Evolutionary conservation across 2,797 vertebrate genomes (phyloP).

Genomic region (Artibeus jamaicensis): DNA sequence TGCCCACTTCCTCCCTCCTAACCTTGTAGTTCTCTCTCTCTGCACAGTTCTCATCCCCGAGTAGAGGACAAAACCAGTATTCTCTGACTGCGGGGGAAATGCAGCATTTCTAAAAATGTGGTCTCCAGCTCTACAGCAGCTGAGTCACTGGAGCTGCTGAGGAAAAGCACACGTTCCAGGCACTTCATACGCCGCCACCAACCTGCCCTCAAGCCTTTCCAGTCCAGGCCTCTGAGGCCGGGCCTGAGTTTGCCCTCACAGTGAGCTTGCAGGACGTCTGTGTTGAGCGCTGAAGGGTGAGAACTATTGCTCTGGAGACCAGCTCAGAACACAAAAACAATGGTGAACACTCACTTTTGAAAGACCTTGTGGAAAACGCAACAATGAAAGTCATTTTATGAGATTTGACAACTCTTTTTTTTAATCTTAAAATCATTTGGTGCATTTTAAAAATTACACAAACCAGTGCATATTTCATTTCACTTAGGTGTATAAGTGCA

Average conservation of each 20-base stretch:
- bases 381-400: background rate
- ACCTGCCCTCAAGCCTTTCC: background rate
- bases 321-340: background rate
- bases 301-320: background rate
- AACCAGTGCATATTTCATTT: background rate
- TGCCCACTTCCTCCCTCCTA: background rate
- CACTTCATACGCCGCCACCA: rapidly evolving
- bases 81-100: background rate
- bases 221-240: background rate
- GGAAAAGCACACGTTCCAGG: background rate
- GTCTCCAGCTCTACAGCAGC: background rate
- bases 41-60: background rate
- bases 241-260: background rate
- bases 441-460: background rate
- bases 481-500: background rate
- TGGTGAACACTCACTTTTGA: background rate
- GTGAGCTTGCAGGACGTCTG: background rate
- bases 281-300: background rate
- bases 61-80: background rate
- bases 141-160: background rate
- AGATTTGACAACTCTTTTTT: background rate
- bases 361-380: background rate
- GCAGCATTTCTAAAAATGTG: background rate
- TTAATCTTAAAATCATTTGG: background rate
- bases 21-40: background rate